phyloP scores from a whole-genome alignment of 2,797 vertebrate genomes.

The Argyrosomus regius region DNA sequence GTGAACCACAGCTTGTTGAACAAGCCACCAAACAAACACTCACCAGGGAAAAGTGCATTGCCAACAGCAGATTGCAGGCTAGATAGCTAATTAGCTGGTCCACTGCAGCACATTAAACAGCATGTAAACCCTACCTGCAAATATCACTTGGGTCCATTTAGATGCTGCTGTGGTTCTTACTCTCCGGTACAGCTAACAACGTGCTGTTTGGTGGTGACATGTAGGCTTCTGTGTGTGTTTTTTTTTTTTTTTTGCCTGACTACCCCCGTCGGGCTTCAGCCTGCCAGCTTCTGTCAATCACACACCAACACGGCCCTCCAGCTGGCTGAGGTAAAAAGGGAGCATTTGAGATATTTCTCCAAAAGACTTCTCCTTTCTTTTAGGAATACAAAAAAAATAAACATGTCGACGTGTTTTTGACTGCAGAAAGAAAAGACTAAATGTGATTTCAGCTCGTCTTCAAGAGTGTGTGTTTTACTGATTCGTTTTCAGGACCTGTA shows the following conservation, averaged over 20 bases:
- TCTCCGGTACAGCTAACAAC: not conserved
- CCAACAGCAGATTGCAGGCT: not conserved
- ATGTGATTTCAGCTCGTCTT: not conserved
- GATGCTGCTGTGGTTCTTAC: not conserved
- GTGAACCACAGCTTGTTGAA: not conserved
- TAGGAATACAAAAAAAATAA: not conserved
- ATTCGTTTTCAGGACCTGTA: conserved; percentile 88
- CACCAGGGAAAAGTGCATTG: not conserved
- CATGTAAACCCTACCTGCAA: not conserved
- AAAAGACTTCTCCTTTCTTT: not conserved
- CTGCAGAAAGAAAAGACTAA: not conserved
- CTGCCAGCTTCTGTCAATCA: conserved; percentile 14
- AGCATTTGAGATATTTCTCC: not conserved
- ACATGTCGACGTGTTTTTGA: not conserved
- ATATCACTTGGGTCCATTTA: not conserved
- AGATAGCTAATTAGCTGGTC: not conserved
- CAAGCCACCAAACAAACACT: not conserved
- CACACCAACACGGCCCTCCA: not conserved
- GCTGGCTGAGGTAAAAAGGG: not conserved
- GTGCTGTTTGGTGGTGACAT: not conserved
- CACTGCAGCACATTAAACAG: not conserved
- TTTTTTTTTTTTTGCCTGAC: not conserved
- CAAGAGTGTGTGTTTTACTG: not conserved
- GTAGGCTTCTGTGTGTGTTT: not conserved
- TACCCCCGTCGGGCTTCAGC: not conserved